A percentile compares a stretch with the other conserved stretches of the same genome.
phyloP scores from a whole-genome alignment of 2,888 invertebrate genomes.

The Andrena hattorfiana region DNA sequence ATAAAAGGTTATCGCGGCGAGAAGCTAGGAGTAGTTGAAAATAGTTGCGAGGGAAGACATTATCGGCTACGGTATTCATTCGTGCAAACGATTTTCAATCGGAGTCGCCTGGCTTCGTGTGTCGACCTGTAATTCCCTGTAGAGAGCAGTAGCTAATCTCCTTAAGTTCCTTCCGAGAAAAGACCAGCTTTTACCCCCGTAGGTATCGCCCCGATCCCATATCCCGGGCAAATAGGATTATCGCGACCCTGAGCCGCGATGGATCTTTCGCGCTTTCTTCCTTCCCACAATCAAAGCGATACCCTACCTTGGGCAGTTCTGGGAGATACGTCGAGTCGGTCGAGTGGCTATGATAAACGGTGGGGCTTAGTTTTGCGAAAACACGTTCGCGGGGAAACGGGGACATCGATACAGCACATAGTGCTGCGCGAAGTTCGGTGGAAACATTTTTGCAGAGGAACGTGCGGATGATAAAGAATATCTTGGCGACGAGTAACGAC shows the following conservation, averaged over 20 bases:
- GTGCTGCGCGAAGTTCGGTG: neutral
- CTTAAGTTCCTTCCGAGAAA: conserved; percentile 69
- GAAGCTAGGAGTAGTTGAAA: conserved; percentile 9
- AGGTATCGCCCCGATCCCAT: conserved; percentile 47
- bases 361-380: neutral
- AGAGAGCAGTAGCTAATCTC: conserved; percentile 65
- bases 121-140: conserved; percentile 7
- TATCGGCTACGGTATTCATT: neutral
- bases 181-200: conserved; percentile 38
- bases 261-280: conserved; percentile 47
- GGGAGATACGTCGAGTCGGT: neutral
- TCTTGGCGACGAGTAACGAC: neutral
- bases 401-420: conserved; percentile 1
- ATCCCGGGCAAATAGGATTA: conserved; percentile 67
- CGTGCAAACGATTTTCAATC: neutral
- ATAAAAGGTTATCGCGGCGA: conserved; percentile 33
- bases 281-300: conserved; percentile 46
- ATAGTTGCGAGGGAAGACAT: neutral
- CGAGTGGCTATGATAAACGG: neutral
- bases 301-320: neutral
- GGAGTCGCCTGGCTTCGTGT: neutral
- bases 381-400: neutral
- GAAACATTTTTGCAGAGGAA: conserved; percentile 5
- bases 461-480: conserved; percentile 18
- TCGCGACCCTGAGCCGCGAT: conserved; percentile 35